These are phyloP conservation scores for Caerostris darwini DNA, from an alignment of 1,140 invertebrate species.

Conservation along the genomic window DNA sequence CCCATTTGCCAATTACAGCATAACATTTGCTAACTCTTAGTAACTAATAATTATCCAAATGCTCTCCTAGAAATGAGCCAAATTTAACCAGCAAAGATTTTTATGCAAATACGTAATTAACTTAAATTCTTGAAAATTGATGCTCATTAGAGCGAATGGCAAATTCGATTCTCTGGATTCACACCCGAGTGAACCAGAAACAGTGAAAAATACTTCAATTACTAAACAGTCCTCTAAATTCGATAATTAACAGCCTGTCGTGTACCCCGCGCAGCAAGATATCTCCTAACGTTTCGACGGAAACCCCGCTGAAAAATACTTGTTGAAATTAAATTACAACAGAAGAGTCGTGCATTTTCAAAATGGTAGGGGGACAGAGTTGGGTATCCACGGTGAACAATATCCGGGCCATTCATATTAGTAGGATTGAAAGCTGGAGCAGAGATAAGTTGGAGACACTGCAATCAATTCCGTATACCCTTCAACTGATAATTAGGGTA, in stretches of 20 bases:
- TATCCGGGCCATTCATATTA: neutral
- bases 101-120: no score
- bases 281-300: neutral
- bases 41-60: no score
- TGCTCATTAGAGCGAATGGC: no score
- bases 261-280: no score
- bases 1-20: no score
- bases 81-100: no score
- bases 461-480: conserved; percentile 30
- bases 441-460: neutral
- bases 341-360: neutral
- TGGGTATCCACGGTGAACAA: conserved; percentile 10
- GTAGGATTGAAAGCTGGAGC: neutral
- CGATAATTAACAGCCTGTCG: neutral
- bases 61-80: no score
- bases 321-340: conserved; percentile 7
- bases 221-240: neutral
- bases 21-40: no score
- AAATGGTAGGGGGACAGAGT: neutral
- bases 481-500: conserved; percentile 47
- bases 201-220: neutral
- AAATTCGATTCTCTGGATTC: no score
- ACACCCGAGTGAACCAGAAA: no score
- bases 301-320: neutral
- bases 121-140: no score